Conservation (phyloP, 2,113 vertebrate genomes). For the Phaetusa simplex region DNA sequence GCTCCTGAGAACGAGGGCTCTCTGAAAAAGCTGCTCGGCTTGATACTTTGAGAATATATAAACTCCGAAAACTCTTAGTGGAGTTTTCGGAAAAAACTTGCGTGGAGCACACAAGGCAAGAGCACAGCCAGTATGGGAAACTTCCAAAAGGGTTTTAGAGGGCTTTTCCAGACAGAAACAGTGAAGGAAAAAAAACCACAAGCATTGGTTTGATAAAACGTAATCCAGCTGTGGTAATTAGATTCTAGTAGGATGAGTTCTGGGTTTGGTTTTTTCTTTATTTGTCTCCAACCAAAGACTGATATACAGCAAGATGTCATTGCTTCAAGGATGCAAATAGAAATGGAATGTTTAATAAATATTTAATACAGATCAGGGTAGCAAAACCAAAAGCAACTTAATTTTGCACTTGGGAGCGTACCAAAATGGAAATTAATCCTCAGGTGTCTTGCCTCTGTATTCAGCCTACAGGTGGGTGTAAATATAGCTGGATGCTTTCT, state of each 20-base stretch:
- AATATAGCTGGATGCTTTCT: constrained; percentile 10
- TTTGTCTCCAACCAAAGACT: constrained; percentile 40
- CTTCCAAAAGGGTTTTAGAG: constrained; percentile 33
- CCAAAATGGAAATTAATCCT: constrained; percentile 69
- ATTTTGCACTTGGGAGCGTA: constrained; percentile 64
- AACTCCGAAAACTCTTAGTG: neutral
- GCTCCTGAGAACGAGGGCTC: neutral
- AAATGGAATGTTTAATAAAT: constrained; percentile 75
- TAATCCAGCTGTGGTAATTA: constrained; percentile 77
- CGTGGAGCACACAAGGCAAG: neutral
- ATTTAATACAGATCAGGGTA: constrained; percentile 68
- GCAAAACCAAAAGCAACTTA: constrained; percentile 61
- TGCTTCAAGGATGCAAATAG: constrained; percentile 56
- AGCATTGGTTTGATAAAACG: constrained; percentile 65
- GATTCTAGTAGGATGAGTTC: constrained; percentile 69
- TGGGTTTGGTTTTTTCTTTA: constrained; percentile 1
- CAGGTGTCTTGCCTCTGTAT: constrained; percentile 61
- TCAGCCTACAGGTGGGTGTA: constrained; percentile 45
- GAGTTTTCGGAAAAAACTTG: too few species aligned
- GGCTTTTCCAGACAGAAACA: constrained; percentile 41
- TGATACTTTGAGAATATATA: neutral
- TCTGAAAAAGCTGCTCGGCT: neutral
- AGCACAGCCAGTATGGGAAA: neutral
- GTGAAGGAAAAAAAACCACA: constrained; percentile 52
- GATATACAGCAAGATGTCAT: constrained; percentile 65